Percentiles rank a stretch among this genome's conserved stretches.
phyloP scores from a whole-genome alignment of 2,888 invertebrate genomes.

The Gortyna flavago region DNA sequence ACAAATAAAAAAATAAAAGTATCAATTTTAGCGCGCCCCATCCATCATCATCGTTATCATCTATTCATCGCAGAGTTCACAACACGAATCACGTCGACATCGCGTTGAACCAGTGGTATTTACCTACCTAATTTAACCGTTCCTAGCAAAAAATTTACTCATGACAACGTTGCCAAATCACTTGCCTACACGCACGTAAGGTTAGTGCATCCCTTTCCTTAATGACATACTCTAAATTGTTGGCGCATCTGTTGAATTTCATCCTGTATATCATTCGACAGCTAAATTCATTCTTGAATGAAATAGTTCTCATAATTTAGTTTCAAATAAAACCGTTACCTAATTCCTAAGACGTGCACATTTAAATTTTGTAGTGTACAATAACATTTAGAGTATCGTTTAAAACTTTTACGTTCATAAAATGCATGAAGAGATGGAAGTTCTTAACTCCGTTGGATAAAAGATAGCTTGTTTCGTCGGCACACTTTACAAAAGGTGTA shows the following conservation, averaged over 20 bases:
- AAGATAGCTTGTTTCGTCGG: slow-evolving; percentile 56
- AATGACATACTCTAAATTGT: background rate
- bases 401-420: slow-evolving; percentile 57
- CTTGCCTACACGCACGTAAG: background rate
- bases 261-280: background rate
- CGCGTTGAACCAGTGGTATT: background rate
- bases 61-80: background rate
- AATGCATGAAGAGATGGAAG: slow-evolving; percentile 52
- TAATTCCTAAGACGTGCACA: slow-evolving; percentile 15
- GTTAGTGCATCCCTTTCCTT: background rate
- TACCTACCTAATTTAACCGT: background rate
- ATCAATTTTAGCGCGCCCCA: background rate
- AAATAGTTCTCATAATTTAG: background rate
- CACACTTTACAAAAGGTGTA: slow-evolving; percentile 53
- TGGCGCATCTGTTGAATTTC: background rate
- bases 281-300: background rate
- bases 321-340: slow-evolving; percentile 1
- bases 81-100: background rate
- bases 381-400: slow-evolving; percentile 53
- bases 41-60: background rate
- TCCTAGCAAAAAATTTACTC: background rate
- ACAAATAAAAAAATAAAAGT: background rate
- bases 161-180: too few relatives aligned
- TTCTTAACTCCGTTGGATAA: slow-evolving; percentile 56
- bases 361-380: slow-evolving; percentile 33